Percentiles rank a stretch among this genome's conserved stretches.
phyloP scores from a whole-genome alignment of 2,797 vertebrate species.

The Coluber constrictor region DNA sequence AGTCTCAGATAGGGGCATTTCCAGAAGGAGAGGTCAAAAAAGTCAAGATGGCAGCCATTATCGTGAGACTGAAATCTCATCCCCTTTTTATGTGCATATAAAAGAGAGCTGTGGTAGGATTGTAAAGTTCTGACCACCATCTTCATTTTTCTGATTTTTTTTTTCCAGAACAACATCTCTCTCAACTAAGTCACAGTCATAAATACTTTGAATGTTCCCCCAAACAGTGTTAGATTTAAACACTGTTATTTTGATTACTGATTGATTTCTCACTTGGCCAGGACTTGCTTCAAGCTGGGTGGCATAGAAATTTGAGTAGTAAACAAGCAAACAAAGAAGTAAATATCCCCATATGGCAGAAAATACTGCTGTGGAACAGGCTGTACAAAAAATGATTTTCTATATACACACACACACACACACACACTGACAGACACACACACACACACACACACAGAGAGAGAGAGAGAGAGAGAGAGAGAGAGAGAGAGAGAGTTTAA shows the following conservation, averaged over 20 bases:
- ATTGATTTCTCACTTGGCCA: background rate
- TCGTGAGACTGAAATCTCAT: background rate
- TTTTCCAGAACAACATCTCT: background rate
- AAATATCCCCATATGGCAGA: background rate
- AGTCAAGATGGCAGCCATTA: background rate
- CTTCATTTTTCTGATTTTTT: background rate
- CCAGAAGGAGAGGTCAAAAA: background rate
- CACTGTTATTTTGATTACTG: background rate
- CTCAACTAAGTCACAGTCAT: background rate
- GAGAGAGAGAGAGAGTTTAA: background rate
- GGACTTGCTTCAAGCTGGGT: background rate
- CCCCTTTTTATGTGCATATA: background rate
- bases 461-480: no score
- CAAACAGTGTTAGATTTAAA: background rate
- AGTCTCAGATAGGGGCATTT: background rate
- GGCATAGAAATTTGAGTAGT: background rate
- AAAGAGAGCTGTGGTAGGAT: background rate
- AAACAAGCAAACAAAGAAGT: background rate
- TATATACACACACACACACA: background rate
- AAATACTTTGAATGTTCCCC: background rate
- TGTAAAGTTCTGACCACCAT: background rate
- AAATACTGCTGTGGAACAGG: background rate
- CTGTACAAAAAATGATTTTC: background rate
- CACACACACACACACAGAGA: no score
- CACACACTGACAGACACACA: no score